Evolutionary conservation across 1,140 invertebrate species (phyloP).

Genomic region (Holcopasites calliopsidis): DNA sequence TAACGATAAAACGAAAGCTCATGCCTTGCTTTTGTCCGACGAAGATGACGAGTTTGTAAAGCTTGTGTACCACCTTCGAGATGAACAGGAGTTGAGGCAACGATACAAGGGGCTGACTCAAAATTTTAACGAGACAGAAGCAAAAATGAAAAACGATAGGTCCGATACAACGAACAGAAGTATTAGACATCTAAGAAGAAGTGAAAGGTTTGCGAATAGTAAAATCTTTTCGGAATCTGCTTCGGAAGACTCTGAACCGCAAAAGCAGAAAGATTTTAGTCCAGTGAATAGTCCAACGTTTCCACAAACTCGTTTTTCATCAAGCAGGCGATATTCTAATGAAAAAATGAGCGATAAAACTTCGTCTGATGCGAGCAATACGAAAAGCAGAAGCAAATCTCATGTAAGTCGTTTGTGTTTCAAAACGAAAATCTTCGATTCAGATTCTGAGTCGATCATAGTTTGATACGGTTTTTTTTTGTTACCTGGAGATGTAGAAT

Average conservation of each 20-base stretch:
- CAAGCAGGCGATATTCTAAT: no score
- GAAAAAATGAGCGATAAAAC: background rate
- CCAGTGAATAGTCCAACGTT: background rate
- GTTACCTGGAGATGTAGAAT: background rate
- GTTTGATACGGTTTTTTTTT: background rate
- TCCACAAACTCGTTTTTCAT: background rate
- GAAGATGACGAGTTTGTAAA: background rate
- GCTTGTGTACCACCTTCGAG: background rate
- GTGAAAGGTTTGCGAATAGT: background rate
- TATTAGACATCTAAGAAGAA: no score
- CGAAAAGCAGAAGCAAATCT: background rate
- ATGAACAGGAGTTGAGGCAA: background rate
- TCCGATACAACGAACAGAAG: background rate
- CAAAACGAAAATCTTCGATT: conserved; percentile 20
- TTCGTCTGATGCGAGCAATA: background rate
- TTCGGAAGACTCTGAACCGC: background rate
- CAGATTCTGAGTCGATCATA: conserved; percentile 12
- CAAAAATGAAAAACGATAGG: background rate
- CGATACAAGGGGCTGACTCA: background rate
- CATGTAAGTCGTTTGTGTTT: background rate
- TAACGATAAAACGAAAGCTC: background rate
- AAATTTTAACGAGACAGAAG: background rate
- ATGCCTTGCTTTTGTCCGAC: background rate
- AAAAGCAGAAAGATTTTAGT: background rate
- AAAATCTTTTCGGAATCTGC: background rate